Conservation (phyloP, 2,113 vertebrate genomes). For the Amia ocellicauda region DNA sequence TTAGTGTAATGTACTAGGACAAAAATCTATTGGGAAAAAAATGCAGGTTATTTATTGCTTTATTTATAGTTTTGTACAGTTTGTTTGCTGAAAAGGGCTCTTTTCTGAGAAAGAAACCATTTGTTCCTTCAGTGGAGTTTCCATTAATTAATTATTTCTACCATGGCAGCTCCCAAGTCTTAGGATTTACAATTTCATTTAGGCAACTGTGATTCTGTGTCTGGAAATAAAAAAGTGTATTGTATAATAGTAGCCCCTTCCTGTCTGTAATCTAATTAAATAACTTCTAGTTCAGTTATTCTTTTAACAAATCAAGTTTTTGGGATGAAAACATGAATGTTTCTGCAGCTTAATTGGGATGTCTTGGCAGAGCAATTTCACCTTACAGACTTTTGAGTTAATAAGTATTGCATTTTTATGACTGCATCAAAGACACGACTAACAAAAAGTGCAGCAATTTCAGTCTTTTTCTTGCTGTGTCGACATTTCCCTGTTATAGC, state of each 20-base stretch:
- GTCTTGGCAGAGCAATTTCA: background rate
- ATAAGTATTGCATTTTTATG: no score
- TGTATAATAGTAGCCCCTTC: background rate
- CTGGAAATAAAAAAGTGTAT: conserved; percentile 13
- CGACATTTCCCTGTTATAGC: no score
- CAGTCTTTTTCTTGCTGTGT: no score
- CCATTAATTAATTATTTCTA: conserved; percentile 17
- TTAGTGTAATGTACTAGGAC: no score
- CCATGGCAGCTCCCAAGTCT: conserved; percentile 7
- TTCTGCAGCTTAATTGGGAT: background rate
- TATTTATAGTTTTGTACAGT: no score
- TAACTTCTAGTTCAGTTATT: background rate
- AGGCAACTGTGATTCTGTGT: conserved; percentile 15
- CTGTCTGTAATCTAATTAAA: conserved; percentile 19
- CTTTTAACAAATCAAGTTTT: conserved; percentile 4
- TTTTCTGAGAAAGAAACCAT: no score
- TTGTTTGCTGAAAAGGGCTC: no score
- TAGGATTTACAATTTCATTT: conserved; percentile 19
- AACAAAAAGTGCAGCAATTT: no score
- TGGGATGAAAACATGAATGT: background rate
- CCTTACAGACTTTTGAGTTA: background rate
- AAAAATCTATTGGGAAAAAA: no score
- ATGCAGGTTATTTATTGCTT: no score
- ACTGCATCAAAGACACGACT: no score
- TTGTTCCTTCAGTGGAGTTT: background rate